Conservation (phyloP, 2,888 invertebrate species). For the Heteropelma amictum region DNA sequence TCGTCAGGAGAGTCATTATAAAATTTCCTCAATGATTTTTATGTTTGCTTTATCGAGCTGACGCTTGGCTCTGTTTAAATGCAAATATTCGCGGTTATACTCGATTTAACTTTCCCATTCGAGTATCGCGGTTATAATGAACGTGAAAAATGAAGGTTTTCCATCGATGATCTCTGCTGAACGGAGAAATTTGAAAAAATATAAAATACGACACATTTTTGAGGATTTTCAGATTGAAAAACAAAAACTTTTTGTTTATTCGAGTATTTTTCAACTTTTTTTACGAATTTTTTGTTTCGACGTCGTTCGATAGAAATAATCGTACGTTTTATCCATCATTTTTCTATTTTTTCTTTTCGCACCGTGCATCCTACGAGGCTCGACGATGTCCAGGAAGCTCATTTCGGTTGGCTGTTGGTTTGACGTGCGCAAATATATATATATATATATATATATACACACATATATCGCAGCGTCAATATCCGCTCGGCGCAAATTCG, state of each 20-base stretch:
- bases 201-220: no score
- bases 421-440: constrained; percentile 11
- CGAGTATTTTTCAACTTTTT: no score
- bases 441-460: not conserved
- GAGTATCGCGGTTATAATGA: no score
- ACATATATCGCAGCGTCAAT: constrained; percentile 44
- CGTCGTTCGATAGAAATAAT: no score
- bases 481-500: constrained; percentile 46
- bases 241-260: no score
- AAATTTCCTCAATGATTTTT: constrained; percentile 39
- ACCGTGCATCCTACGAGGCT: not conserved
- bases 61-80: no score
- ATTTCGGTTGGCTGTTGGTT: constrained; percentile 30
- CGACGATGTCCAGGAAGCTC: constrained; percentile 38
- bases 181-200: no score
- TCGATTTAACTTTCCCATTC: no score
- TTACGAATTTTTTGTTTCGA: not conserved
- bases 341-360: constrained; percentile 46
- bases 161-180: no score
- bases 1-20: constrained; percentile 55
- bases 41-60: constrained; percentile 19
- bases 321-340: not conserved
- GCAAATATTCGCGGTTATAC: no score
- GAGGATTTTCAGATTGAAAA: no score
- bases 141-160: no score